A percentile compares a stretch with the other conserved stretches of the same genome.
Evolutionary conservation across 2,113 vertebrate genomes (phyloP).

Genomic region (Acrocephalus kingi): DNA sequence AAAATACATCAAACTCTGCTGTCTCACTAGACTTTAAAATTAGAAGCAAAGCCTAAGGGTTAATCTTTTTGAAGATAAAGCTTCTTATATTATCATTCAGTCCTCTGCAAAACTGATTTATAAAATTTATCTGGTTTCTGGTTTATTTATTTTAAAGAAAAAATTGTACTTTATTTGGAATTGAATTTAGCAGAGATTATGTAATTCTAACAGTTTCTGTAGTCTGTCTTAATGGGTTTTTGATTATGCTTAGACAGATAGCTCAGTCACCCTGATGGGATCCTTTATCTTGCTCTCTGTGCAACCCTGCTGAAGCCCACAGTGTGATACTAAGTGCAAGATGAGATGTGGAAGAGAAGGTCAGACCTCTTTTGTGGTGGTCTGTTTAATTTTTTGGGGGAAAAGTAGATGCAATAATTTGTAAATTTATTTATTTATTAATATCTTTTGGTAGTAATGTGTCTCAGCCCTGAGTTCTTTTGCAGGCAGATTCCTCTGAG

Average conservation of each 20-base stretch:
- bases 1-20: background rate
- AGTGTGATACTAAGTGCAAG: background rate
- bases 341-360: background rate
- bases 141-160: background rate
- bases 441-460: conserved; percentile 2
- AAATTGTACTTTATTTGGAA: background rate
- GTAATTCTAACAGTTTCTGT: background rate
- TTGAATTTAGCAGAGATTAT: background rate
- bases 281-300: background rate
- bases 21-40: background rate
- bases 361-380: background rate
- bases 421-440: conserved; percentile 16
- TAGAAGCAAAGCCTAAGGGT: background rate
- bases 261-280: background rate
- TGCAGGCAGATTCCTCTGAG: conserved; percentile 51
- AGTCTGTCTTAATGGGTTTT: background rate
- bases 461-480: conserved; percentile 61
- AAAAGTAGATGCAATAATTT: background rate
- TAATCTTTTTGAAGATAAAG: background rate
- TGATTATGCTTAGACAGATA: background rate
- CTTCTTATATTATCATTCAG: background rate
- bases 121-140: background rate
- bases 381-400: background rate
- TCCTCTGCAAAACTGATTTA: background rate
- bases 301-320: background rate